Percentiles rank a stretch among this genome's conserved stretches.
Conservation (phyloP, 1,140 invertebrate species). For the Drosophila insularis region DNA sequence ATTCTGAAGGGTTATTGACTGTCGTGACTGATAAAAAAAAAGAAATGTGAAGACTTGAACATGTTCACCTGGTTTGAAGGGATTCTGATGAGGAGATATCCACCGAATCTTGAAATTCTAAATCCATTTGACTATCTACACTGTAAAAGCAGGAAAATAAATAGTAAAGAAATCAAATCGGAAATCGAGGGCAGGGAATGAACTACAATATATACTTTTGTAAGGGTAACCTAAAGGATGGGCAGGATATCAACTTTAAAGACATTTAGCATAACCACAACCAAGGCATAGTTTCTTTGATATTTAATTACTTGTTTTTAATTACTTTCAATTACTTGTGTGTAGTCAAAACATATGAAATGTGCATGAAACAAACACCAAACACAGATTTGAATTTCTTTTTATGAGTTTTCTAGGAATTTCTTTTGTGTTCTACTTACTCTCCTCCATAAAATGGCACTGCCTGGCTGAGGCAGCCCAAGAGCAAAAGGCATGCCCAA, state of each 20-base stretch:
- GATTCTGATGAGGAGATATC: conserved; percentile 22
- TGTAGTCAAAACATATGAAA: conserved; percentile 34
- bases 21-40: not conserved
- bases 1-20: conserved; percentile 9
- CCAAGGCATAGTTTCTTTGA: not conserved
- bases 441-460: conserved; percentile 64
- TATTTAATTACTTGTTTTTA: not conserved
- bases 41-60: not conserved
- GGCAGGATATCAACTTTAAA: not conserved
- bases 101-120: conserved; percentile 2
- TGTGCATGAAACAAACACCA: conserved; percentile 66
- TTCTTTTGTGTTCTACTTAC: conserved; percentile 41
- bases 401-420: not conserved
- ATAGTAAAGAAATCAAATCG: not conserved
- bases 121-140: conserved; percentile 9
- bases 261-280: not conserved
- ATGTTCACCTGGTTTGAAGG: conserved; percentile 50
- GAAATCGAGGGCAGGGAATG: too few relatives aligned
- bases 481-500: conserved; percentile 62
- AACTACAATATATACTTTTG: not conserved
- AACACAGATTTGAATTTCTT: conserved; percentile 20
- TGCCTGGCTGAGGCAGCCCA: conserved; percentile 50
- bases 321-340: not conserved
- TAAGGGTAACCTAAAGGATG: too few relatives aligned
- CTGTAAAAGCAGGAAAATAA: conserved; percentile 41